Evolutionary conservation across 2,888 invertebrate genomes (phyloP).

Genomic region (Drosophila birchii): DNA sequence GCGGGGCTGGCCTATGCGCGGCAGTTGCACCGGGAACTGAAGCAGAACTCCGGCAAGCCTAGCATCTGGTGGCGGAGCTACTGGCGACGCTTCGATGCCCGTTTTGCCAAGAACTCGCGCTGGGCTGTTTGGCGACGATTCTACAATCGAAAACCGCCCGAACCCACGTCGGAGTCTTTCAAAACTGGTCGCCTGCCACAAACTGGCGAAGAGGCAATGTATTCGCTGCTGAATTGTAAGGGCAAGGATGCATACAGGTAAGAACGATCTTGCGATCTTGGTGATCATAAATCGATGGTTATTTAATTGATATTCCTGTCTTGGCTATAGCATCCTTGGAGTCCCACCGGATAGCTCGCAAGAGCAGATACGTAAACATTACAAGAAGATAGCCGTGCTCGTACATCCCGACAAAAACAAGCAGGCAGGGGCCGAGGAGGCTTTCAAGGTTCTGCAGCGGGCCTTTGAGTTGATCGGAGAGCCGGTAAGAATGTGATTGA

Average conservation of each 20-base stretch:
- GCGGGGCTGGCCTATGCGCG: conserved; percentile 73
- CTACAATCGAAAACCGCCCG: conserved; percentile 84
- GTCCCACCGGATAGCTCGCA: conserved; percentile 94
- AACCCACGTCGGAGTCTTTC: conserved; percentile 80
- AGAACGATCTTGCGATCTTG: conserved; percentile 4
- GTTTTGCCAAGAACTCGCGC: conserved; percentile 83
- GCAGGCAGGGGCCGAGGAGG: conserved; percentile 97
- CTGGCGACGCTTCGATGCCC: conserved; percentile 82
- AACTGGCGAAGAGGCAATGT: conserved; percentile 98
- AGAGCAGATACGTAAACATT: conserved; percentile 97
- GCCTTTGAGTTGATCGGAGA: conserved; percentile 98
- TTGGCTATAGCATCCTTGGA: conserved; percentile 90
- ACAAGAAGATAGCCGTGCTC: conserved; percentile 95
- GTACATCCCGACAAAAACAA: conserved; percentile 98
- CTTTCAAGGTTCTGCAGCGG: conserved; percentile 97
- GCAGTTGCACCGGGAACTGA: conserved; percentile 82
- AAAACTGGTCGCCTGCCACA: conserved; percentile 88
- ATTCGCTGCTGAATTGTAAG: conserved; percentile 94
- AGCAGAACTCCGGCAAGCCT: conserved; percentile 83
- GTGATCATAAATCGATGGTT: not conserved
- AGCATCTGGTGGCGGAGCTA: conserved; percentile 82
- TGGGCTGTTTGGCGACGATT: conserved; percentile 84
- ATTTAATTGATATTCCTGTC: not conserved
- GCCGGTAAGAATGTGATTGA: conserved; percentile 86
- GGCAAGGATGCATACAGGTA: conserved; percentile 98